Percentiles rank a stretch among this genome's conserved stretches.
phyloP scores from a whole-genome alignment of 2,797 vertebrate species.

The Lophius americanus region DNA sequence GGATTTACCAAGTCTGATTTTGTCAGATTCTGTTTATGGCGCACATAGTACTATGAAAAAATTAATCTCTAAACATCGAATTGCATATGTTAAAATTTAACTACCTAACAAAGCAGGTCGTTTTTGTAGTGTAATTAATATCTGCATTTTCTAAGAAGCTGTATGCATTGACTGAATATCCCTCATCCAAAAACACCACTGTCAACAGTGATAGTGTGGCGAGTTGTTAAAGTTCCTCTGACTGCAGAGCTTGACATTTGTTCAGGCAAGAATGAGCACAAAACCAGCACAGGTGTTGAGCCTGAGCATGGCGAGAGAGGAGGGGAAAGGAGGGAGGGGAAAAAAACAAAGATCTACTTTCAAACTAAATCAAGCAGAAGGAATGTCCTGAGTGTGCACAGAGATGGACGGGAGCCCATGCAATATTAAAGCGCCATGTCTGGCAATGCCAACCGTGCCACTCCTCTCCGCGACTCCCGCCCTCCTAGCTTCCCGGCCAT shows the following conservation, averaged over 20 bases:
- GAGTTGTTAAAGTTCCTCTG: slow-evolving; percentile 57
- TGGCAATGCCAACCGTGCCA: slow-evolving; percentile 82
- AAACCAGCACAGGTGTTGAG: slow-evolving; percentile 80
- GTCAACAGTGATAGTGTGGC: slow-evolving; percentile 53
- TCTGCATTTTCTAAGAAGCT: neutral
- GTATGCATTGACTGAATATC: slow-evolving; percentile 15
- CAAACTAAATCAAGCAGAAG: slow-evolving; percentile 86
- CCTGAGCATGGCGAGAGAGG: slow-evolving; percentile 62
- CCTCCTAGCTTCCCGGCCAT: slow-evolving; percentile 82
- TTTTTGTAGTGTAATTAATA: no score
- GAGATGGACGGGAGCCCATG: slow-evolving; percentile 86
- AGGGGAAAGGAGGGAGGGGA: slow-evolving; percentile 19
- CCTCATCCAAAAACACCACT: slow-evolving; percentile 40
- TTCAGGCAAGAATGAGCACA: slow-evolving; percentile 68
- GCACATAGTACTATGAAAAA: no score
- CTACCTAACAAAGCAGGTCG: no score
- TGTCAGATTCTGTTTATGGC: neutral
- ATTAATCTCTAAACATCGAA: no score
- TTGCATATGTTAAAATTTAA: no score
- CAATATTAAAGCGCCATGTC: slow-evolving; percentile 85
- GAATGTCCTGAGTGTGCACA: slow-evolving; percentile 83
- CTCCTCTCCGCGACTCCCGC: slow-evolving; percentile 79
- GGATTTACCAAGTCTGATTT: neutral
- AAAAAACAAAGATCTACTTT: slow-evolving; percentile 80
- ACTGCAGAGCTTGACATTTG: slow-evolving; percentile 76